These are phyloP conservation scores for Lydus trimaculatus DNA, from an alignment of 2,888 invertebrate species.

Conservation along the genomic window DNA sequence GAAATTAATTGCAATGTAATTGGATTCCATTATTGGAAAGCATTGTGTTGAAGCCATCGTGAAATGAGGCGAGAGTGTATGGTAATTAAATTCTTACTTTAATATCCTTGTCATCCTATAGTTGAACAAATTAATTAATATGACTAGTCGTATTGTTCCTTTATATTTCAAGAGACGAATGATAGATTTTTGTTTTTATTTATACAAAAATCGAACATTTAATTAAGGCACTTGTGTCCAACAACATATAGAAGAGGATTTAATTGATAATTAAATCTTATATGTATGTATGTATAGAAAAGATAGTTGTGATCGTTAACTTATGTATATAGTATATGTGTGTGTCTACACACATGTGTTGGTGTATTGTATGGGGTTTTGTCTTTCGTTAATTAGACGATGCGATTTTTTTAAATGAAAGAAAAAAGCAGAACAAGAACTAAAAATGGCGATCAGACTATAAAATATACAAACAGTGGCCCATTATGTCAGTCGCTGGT, in stretches of 20 bases:
- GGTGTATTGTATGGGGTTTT: constrained; percentile 53
- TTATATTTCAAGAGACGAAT: background rate
- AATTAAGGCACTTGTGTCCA: constrained; percentile 43
- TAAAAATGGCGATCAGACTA: constrained; percentile 57
- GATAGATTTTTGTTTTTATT: constrained; percentile 17
- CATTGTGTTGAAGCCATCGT: constrained; percentile 24
- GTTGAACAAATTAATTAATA: constrained; percentile 28
- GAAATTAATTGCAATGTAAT: constrained; percentile 22
- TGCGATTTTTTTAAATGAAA: constrained; percentile 43
- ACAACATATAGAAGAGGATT: constrained; percentile 37
- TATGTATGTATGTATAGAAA: constrained; percentile 17
- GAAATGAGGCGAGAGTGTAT: constrained; percentile 22
- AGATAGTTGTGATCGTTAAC: constrained; percentile 1
- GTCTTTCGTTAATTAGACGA: constrained; percentile 55
- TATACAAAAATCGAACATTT: constrained; percentile 30
- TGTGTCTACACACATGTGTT: background rate
- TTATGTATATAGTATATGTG: background rate
- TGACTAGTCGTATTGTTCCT: background rate
- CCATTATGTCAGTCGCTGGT: constrained; percentile 56
- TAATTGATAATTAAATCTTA: constrained; percentile 58
- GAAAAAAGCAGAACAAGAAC: constrained; percentile 45
- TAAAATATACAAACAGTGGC: constrained; percentile 58
- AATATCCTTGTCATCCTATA: constrained; percentile 17
- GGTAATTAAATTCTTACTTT: constrained; percentile 30
- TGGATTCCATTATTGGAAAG: constrained; percentile 22